These are phyloP conservation scores for Rhinella marina DNA, from an alignment of 2,797 vertebrate genomes.

Conservation along the genomic window DNA sequence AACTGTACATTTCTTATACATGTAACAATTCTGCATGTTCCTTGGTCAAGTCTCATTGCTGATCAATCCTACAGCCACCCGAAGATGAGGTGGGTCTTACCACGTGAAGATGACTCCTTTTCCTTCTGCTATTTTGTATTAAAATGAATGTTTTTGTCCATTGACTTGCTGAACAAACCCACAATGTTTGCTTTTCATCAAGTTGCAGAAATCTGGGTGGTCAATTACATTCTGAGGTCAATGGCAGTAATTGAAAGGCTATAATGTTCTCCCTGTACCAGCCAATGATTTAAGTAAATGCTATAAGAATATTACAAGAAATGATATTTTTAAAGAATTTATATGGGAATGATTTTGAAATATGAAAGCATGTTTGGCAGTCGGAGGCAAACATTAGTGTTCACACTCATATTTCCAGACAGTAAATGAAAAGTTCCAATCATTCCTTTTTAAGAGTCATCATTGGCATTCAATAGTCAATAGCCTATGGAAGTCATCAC, in stretches of 20 bases:
- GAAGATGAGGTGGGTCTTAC: not conserved
- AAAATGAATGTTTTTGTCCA: constrained; percentile 22
- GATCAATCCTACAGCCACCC: not conserved
- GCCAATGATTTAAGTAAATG: constrained; percentile 58
- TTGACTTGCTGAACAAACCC: constrained; percentile 4
- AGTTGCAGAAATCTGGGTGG: constrained; percentile 20
- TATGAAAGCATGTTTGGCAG: constrained; percentile 59
- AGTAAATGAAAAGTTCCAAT: constrained; percentile 39
- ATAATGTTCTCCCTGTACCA: constrained; percentile 32
- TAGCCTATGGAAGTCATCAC: constrained; percentile 18
- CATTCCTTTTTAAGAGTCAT: constrained; percentile 3
- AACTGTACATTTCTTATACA: not conserved
- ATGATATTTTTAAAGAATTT: constrained; percentile 58
- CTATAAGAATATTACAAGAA: constrained; percentile 60
- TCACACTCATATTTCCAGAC: constrained; percentile 43
- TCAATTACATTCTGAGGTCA: constrained; percentile 42
- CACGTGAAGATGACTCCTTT: not conserved
- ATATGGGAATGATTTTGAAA: constrained; percentile 58
- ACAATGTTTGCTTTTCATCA: constrained; percentile 41
- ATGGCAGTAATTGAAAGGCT: constrained; percentile 41
- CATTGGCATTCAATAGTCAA: constrained; percentile 26
- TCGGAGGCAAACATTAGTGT: constrained; percentile 28
- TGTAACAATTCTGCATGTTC: not conserved
- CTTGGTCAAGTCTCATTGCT: not conserved
- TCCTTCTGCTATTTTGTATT: not conserved